Evolutionary conservation across 1,140 invertebrate genomes (phyloP).

Genomic region (Trichonephila inaurata): DNA sequence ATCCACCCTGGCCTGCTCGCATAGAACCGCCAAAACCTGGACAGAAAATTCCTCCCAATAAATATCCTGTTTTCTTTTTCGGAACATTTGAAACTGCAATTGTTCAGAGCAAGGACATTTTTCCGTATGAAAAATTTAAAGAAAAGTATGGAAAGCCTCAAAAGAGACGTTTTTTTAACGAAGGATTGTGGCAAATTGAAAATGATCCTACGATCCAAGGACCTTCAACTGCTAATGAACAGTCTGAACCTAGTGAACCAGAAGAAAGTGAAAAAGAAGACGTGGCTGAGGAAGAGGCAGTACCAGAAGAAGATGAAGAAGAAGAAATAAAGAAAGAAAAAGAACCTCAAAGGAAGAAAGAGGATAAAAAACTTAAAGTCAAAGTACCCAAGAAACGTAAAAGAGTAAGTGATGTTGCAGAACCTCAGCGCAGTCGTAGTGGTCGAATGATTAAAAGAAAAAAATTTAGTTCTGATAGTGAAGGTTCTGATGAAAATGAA

Average conservation of each 20-base stretch:
- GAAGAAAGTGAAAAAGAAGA: constrained; percentile 43
- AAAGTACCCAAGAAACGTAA: constrained; percentile 38
- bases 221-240: constrained; percentile 29
- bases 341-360: background rate
- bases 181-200: constrained; percentile 86
- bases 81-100: constrained; percentile 78
- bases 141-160: constrained; percentile 85
- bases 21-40: constrained; percentile 75
- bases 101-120: constrained; percentile 78
- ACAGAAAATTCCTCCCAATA: constrained; percentile 85
- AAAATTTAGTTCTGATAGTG: constrained; percentile 82
- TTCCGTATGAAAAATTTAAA: constrained; percentile 84
- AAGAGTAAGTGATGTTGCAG: background rate
- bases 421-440: constrained; percentile 85
- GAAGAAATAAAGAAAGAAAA: constrained; percentile 10
- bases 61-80: constrained; percentile 85
- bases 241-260: background rate
- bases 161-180: constrained; percentile 85
- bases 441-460: constrained; percentile 89
- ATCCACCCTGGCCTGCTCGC: constrained; percentile 91
- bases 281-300: constrained; percentile 32
- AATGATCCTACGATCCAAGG: constrained; percentile 81
- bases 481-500: constrained; percentile 76
- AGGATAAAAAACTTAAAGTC: constrained; percentile 20
- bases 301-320: background rate